A percentile compares a stretch with the other conserved stretches of the same genome.
phyloP scores from a whole-genome alignment of 2,797 vertebrate species.

The Sylvilagus floridanus region DNA sequence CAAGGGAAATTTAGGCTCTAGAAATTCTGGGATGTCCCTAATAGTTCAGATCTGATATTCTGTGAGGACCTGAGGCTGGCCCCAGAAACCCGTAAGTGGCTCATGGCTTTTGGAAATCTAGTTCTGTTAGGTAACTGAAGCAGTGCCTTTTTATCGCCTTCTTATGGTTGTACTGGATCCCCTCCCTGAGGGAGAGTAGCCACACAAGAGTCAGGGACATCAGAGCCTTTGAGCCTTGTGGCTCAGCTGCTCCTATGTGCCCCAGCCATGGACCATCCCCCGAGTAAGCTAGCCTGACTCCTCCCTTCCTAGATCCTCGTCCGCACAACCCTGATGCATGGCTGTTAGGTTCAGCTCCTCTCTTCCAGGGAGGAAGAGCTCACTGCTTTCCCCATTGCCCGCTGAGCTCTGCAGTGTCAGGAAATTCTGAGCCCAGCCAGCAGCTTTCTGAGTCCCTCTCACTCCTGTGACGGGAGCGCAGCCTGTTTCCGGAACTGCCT shows the following conservation, averaged over 20 bases:
- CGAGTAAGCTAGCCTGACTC: not conserved
- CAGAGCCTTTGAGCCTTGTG: not conserved
- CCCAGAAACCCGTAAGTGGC: not conserved
- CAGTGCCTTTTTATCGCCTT: not conserved
- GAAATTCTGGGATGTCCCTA: not conserved
- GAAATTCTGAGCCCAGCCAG: not conserved
- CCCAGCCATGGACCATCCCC: not conserved
- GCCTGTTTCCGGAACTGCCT: not conserved
- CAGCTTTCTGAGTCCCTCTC: slow-evolving; percentile 12
- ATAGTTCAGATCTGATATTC: slow-evolving; percentile 23
- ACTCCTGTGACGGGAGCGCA: not conserved
- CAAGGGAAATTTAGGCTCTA: slow-evolving; percentile 23
- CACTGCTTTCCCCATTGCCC: not conserved
- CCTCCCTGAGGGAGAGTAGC: not conserved
- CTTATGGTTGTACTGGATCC: not conserved
- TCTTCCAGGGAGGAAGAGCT: not conserved
- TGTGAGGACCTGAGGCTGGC: not conserved
- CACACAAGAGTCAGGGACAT: not conserved
- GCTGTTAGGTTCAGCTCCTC: slow-evolving; percentile 16
- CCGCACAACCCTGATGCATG: not conserved
- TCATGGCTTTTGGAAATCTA: slow-evolving; percentile 15
- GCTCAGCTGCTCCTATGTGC: not conserved
- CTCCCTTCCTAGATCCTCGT: not conserved
- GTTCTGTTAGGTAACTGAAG: not conserved
- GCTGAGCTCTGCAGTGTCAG: not conserved